A percentile compares a stretch with the other conserved stretches of the same genome.
Conservation (phyloP, 2,888 invertebrate genomes). For the Coecobrya sp. region DNA sequence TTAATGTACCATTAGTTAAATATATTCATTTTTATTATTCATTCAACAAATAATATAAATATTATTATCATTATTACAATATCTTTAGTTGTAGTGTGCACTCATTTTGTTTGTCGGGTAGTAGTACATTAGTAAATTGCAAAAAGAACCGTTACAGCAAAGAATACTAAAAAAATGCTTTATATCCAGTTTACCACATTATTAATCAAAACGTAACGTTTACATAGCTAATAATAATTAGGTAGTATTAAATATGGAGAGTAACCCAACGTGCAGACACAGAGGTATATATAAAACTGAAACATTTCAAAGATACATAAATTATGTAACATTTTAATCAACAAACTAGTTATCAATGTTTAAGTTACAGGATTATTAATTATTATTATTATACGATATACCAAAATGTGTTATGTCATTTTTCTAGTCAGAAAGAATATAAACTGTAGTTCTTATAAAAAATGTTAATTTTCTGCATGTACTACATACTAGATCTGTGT, state of each 20-base stretch:
- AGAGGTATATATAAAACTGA: conserved; percentile 20
- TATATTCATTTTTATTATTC: conserved; percentile 14
- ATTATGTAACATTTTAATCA: conserved; percentile 50
- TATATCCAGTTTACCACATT: conserved; percentile 63
- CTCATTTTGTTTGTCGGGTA: conserved; percentile 29
- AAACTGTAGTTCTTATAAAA: conserved; percentile 70
- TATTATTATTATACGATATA: conserved; percentile 71
- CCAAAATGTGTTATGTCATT: conserved; percentile 82
- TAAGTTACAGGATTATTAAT: conserved; percentile 66
- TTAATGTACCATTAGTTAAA: conserved; percentile 6
- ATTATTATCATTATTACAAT: not conserved
- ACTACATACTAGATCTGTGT: conserved; percentile 54
- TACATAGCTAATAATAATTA: not conserved
- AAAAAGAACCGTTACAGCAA: conserved; percentile 24
- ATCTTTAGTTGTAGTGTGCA: not conserved
- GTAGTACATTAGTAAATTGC: not conserved
- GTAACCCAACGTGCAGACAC: conserved; percentile 37
- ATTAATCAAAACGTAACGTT: conserved; percentile 2
- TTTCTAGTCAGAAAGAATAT: conserved; percentile 80
- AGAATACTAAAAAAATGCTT: conserved; percentile 58
- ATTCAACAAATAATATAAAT: conserved; percentile 3
- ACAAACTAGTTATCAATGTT: conserved; percentile 66
- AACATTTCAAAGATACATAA: conserved; percentile 36
- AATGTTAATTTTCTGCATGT: conserved; percentile 60
- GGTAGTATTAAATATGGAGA: conserved; percentile 7